Conservation (phyloP, 2,888 invertebrate species). For the Merodon equestris region DNA sequence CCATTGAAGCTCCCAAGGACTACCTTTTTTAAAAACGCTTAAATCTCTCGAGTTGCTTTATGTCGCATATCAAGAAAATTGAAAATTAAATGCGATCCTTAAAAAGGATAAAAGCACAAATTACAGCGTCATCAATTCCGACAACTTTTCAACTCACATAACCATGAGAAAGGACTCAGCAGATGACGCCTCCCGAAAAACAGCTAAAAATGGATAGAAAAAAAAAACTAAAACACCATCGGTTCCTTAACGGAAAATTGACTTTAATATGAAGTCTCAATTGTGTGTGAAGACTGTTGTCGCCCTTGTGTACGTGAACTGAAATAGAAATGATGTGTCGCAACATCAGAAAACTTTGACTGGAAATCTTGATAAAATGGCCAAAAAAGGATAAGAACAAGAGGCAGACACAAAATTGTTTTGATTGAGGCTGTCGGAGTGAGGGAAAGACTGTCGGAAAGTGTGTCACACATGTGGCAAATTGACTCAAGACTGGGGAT, state of each 20-base stretch:
- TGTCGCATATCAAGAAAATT: too few relatives aligned
- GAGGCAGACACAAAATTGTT: not conserved
- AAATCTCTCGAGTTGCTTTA: too few relatives aligned
- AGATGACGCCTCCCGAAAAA: conserved; percentile 26
- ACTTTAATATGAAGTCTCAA: conserved; percentile 56
- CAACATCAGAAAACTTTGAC: conserved; percentile 15
- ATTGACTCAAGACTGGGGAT: conserved; percentile 29
- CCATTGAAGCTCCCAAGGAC: too few relatives aligned
- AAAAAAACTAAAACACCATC: conserved; percentile 34
- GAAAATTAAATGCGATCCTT: conserved; percentile 23
- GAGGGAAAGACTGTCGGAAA: not conserved
- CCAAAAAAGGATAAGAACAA: conserved; percentile 2
- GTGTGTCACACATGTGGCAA: conserved; percentile 50
- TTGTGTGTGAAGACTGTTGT: conserved; percentile 38
- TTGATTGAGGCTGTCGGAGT: conserved; percentile 13
- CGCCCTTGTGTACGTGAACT: conserved; percentile 43
- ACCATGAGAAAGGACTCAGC: conserved; percentile 12
- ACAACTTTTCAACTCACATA: conserved; percentile 10
- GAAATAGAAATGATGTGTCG: conserved; percentile 44
- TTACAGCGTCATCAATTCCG: conserved; percentile 24
- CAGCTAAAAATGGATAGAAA: not conserved
- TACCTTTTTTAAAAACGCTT: too few relatives aligned
- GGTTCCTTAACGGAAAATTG: conserved; percentile 52
- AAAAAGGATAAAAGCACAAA: conserved; percentile 8
- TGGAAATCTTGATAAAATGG: conserved; percentile 21